phyloP scores from a whole-genome alignment of 2,113 vertebrate genomes.

The Thamnophis sirtalis region DNA sequence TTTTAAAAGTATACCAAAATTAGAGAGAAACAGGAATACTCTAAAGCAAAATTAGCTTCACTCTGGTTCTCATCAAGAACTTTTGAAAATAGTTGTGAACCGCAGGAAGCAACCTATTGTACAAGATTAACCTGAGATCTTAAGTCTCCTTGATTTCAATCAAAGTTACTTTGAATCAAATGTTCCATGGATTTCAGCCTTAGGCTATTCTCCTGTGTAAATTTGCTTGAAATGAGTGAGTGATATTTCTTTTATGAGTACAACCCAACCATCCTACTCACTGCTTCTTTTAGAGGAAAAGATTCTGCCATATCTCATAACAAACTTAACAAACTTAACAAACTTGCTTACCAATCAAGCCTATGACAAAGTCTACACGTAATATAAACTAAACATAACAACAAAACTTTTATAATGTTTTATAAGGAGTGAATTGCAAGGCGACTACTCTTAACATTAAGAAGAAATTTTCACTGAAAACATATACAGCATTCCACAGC shows the following conservation, averaged over 20 bases:
- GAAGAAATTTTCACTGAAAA: not conserved
- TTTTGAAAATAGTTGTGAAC: not conserved
- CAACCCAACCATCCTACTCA: not conserved
- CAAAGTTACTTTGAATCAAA: not conserved
- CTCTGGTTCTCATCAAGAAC: not conserved
- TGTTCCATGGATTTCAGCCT: not conserved
- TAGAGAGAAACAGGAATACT: conserved; percentile 38
- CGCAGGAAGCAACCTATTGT: not conserved
- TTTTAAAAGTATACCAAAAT: conserved; percentile 37
- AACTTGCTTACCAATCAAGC: not conserved
- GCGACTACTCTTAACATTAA: not conserved
- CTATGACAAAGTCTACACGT: not conserved
- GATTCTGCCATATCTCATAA: not conserved
- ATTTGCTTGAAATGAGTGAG: not conserved
- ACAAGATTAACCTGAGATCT: conserved; percentile 38
- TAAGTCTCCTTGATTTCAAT: not conserved
- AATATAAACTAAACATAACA: not conserved
- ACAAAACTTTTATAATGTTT: not conserved
- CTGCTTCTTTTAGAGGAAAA: accelerated
- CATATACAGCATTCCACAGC: not conserved
- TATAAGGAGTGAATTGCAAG: not conserved
- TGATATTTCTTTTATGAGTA: not conserved
- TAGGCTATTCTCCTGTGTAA: not conserved
- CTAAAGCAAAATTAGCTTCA: conserved; percentile 28
- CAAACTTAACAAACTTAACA: not conserved